A percentile compares a stretch with the other conserved stretches of the same genome.
phyloP scores from a whole-genome alignment of 2,888 invertebrate species.

The Perdita meconis region DNA sequence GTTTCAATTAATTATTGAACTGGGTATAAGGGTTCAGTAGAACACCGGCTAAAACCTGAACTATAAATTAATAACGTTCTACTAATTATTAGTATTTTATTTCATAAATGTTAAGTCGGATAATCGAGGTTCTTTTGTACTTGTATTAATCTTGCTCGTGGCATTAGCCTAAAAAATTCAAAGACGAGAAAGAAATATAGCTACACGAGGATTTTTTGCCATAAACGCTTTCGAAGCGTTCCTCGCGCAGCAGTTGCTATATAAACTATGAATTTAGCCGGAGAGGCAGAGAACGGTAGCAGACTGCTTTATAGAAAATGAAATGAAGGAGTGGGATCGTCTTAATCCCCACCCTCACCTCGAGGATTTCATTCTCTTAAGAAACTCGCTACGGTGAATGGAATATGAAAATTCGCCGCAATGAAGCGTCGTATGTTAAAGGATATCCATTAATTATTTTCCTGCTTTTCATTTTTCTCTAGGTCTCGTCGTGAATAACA shows the following conservation, averaged over 20 bases:
- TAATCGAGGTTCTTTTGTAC: too few species aligned
- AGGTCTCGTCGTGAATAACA: neutral
- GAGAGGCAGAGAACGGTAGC: constrained; percentile 6
- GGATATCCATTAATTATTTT: constrained; percentile 17
- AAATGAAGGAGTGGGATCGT: constrained; percentile 45
- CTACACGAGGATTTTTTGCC: constrained; percentile 25
- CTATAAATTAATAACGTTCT: too few species aligned
- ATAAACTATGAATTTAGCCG: constrained; percentile 14
- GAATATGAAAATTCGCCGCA: constrained; percentile 64
- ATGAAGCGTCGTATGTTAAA: constrained; percentile 36
- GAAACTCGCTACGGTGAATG: constrained; percentile 45
- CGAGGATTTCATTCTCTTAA: constrained; percentile 63
- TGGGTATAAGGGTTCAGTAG: too few species aligned
- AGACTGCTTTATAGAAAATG: constrained; percentile 59
- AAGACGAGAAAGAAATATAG: too few species aligned
- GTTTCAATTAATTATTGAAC: too few species aligned
- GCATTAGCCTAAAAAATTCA: too few species aligned
- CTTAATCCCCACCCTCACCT: constrained; percentile 40
- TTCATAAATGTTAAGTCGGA: too few species aligned
- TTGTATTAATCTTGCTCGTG: too few species aligned
- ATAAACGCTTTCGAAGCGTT: neutral
- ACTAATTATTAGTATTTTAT: too few species aligned
- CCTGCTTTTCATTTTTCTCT: neutral
- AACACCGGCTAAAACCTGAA: too few species aligned
- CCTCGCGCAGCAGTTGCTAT: constrained; percentile 5